Conservation (phyloP, 2,888 invertebrate genomes). For the Magallana nippona region DNA sequence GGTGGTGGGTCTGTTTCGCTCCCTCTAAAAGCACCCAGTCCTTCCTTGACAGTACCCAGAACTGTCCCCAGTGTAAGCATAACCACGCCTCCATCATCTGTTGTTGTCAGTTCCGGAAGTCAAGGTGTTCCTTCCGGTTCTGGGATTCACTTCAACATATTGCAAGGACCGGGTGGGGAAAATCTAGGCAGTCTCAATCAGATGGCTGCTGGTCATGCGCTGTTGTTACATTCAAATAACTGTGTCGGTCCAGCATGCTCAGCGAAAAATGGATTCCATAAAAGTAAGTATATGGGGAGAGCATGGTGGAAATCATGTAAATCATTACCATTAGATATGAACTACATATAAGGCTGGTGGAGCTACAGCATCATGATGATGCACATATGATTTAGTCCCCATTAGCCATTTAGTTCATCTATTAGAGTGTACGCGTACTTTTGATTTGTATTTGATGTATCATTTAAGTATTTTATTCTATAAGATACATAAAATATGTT, state of each 20-base stretch:
- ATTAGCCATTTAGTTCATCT: neutral
- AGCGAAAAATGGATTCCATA: constrained; percentile 50
- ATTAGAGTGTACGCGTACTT: neutral
- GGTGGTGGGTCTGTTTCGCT: neutral
- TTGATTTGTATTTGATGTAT: no score
- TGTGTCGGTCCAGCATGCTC: constrained; percentile 54
- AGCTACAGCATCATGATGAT: no score
- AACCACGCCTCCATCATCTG: neutral
- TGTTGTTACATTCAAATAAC: neutral
- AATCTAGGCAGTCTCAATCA: neutral
- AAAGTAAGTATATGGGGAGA: neutral
- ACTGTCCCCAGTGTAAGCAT: neutral
- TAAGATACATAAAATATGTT: no score
- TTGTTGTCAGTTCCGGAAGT: neutral
- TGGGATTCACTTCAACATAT: neutral
- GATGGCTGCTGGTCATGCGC: neutral
- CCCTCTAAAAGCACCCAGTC: neutral
- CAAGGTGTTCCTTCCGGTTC: constrained; percentile 7
- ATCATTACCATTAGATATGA: neutral
- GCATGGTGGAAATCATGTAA: neutral
- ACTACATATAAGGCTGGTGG: no score
- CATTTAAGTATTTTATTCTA: no score
- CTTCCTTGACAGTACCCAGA: neutral
- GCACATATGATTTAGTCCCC: neutral
- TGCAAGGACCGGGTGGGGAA: neutral